Conservation (phyloP, 2,888 invertebrate species). For the Tuberolachnus salignus region DNA sequence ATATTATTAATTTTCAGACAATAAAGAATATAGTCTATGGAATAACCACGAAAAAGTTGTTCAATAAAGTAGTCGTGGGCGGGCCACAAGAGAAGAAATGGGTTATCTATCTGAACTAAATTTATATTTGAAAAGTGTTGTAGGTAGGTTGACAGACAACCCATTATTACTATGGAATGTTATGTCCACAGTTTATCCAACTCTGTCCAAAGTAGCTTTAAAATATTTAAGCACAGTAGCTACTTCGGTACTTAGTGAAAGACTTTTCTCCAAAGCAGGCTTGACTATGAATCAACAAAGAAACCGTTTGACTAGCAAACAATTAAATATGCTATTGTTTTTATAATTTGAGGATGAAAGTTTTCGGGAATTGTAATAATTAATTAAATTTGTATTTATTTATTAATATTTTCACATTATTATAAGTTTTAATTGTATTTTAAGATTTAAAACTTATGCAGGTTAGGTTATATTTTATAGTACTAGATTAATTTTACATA, state of each 20-base stretch:
- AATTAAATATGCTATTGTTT: constrained; percentile 14
- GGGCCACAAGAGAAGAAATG: neutral
- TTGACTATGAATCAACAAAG: constrained; percentile 5
- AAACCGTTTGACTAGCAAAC: constrained; percentile 4
- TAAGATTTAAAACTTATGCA: too few species aligned
- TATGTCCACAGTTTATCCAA: neutral
- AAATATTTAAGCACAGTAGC: constrained; percentile 16
- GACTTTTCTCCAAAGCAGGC: neutral
- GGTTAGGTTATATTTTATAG: too few species aligned
- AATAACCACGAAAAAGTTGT: constrained; percentile 18
- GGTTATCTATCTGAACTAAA: constrained; percentile 37
- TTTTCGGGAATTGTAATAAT: neutral
- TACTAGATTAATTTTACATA: too few species aligned
- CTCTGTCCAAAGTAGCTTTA: neutral
- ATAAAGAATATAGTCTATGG: constrained; percentile 25
- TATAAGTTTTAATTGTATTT: too few species aligned
- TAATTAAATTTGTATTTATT: too few species aligned
- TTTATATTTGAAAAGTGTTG: constrained; percentile 20
- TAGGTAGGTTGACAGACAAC: neutral
- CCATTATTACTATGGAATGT: constrained; percentile 8
- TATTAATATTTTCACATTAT: too few species aligned
- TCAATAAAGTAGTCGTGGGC: neutral
- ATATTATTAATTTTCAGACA: constrained; percentile 6
- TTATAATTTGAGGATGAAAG: constrained; percentile 8
- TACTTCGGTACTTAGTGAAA: constrained; percentile 3